Conservation (phyloP, 2,888 invertebrate species). For the Epinotia nisella region DNA sequence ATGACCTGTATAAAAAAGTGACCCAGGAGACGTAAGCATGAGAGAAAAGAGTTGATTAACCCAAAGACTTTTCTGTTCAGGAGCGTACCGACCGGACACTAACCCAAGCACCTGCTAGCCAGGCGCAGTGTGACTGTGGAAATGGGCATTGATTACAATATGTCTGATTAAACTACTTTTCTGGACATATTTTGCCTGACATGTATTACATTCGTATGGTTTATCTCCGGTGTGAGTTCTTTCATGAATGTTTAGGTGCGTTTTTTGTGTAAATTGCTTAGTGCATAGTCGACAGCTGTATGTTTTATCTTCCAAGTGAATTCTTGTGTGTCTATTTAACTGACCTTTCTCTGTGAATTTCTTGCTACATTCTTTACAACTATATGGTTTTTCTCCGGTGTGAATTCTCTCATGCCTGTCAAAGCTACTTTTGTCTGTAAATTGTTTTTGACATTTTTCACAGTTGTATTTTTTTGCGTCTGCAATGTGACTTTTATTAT, state of each 20-base stretch:
- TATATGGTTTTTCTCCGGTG: neutral
- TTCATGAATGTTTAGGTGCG: neutral
- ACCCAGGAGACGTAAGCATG: no score
- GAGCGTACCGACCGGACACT: no score
- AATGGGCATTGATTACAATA: no score
- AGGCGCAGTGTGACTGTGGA: no score
- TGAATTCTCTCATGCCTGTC: neutral
- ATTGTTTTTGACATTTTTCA: neutral
- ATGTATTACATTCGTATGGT: neutral
- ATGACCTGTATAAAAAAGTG: no score
- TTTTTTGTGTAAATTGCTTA: neutral
- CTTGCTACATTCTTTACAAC: neutral
- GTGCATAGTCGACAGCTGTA: constrained; percentile 1
- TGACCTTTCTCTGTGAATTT: neutral
- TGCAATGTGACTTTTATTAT: neutral
- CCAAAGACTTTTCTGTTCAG: no score
- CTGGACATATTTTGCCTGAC: neutral
- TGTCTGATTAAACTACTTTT: no score
- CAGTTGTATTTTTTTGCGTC: neutral
- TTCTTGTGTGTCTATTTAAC: neutral
- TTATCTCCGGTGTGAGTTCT: neutral
- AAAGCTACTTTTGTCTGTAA: neutral
- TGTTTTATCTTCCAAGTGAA: neutral
- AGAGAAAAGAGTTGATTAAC: no score
- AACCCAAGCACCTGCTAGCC: no score